Evolutionary conservation across 35 echinoderm and acorn worm species (phyloP).

Genomic region (Strongylocentrotus purpuratus): DNA sequence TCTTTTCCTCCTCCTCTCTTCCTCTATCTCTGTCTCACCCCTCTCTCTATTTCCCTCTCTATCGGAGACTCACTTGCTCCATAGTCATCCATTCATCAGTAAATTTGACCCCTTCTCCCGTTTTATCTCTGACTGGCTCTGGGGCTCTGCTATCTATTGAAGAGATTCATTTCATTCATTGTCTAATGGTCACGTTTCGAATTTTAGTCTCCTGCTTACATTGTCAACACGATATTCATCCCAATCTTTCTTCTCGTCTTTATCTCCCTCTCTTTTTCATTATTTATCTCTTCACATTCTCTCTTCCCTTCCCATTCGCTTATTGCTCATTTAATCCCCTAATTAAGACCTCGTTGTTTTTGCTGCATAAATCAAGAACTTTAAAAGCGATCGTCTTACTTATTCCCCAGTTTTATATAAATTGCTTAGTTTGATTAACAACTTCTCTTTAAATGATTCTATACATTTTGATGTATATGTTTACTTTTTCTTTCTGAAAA

Average conservation of each 20-base stretch:
- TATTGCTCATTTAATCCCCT: too few relatives aligned
- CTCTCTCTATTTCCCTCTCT: neutral
- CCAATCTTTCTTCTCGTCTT: too few relatives aligned
- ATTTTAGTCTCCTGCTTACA: neutral
- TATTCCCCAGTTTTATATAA: too few relatives aligned
- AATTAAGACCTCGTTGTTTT: too few relatives aligned
- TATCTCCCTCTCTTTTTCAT: neutral
- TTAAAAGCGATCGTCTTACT: too few relatives aligned
- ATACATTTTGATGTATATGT: too few relatives aligned
- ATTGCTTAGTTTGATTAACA: too few relatives aligned
- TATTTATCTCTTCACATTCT: neutral
- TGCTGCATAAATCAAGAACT: too few relatives aligned
- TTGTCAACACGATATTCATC: neutral
- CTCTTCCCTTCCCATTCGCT: too few relatives aligned
- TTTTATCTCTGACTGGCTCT: slow-evolving; percentile 2
- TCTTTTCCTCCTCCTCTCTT: neutral
- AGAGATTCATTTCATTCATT: slow-evolving; percentile 6
- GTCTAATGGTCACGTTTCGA: neutral
- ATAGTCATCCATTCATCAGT: neutral
- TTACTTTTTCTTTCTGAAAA: too few relatives aligned
- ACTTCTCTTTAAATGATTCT: too few relatives aligned
- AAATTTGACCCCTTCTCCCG: neutral
- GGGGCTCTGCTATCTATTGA: neutral
- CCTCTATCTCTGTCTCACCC: neutral
- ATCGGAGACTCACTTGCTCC: neutral